These are phyloP conservation scores for Nylanderia fulva DNA, from an alignment of 1,140 invertebrate species.

Conservation along the genomic window DNA sequence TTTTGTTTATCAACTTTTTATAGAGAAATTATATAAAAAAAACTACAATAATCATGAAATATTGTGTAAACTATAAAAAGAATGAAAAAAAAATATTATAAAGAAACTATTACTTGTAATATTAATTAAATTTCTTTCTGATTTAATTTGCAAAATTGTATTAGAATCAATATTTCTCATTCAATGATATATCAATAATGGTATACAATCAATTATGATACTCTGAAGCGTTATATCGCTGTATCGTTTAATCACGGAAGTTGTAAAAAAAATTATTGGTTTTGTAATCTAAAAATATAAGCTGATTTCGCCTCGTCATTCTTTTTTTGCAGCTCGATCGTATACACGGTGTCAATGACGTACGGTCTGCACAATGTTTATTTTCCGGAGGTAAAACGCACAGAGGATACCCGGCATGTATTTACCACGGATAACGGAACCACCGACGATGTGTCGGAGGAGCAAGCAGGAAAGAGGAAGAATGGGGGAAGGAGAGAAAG, in stretches of 20 bases:
- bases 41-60: background rate
- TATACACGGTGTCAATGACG: slow-evolving; percentile 53
- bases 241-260: background rate
- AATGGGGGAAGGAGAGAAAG: background rate
- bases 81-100: background rate
- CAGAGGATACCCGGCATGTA: slow-evolving; percentile 60
- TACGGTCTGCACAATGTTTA: slow-evolving; percentile 62
- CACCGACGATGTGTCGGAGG: slow-evolving; percentile 37
- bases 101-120: background rate
- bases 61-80: slow-evolving; percentile 1
- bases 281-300: background rate
- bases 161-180: background rate
- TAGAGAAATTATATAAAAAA: background rate
- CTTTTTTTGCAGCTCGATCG: slow-evolving; percentile 35
- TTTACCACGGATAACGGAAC: slow-evolving; percentile 72
- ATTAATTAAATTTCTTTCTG: background rate
- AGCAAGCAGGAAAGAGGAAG: background rate
- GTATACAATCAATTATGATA: slow-evolving; percentile 6
- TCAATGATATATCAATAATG: background rate
- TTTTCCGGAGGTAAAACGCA: slow-evolving; percentile 65
- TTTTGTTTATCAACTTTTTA: background rate
- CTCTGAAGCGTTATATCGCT: too few relatives aligned
- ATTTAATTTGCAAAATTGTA: background rate
- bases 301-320: slow-evolving; percentile 50
- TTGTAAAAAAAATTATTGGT: background rate